Conservation (phyloP, 2,888 invertebrate genomes). For the Mythimna lalbum region DNA sequence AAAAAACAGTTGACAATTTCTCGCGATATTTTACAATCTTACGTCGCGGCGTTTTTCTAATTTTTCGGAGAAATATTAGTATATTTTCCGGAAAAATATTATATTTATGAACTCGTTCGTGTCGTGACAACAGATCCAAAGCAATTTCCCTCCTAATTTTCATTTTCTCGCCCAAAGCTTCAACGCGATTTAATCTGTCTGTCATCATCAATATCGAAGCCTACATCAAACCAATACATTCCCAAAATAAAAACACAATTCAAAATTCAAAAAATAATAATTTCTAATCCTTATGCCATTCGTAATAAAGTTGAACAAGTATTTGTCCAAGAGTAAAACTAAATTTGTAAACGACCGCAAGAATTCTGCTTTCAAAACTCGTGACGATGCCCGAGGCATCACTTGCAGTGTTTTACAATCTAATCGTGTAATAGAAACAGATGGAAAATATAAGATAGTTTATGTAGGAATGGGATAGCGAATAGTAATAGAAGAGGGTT, state of each 20-base stretch:
- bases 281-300: slow-evolving; percentile 55
- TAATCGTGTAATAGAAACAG: slow-evolving; percentile 79
- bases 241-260: slow-evolving; percentile 57
- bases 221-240: slow-evolving; percentile 79
- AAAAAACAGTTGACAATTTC: too few relatives aligned
- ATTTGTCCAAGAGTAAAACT: slow-evolving; percentile 33
- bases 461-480: slow-evolving; percentile 71
- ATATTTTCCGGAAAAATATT: too few relatives aligned
- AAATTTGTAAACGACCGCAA: slow-evolving; percentile 68
- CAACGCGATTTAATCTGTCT: slow-evolving; percentile 81
- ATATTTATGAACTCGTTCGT: slow-evolving; percentile 16
- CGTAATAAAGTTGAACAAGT: slow-evolving; percentile 18
- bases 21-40: too few relatives aligned
- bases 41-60: too few relatives aligned
- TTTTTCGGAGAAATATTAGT: too few relatives aligned
- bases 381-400: slow-evolving; percentile 78
- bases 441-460: slow-evolving; percentile 50
- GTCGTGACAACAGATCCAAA: slow-evolving; percentile 17
- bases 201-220: slow-evolving; percentile 81
- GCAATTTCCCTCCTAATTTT: slow-evolving; percentile 70
- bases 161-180: slow-evolving; percentile 83
- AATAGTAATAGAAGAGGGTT: slow-evolving; percentile 82
- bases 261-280: slow-evolving; percentile 22
- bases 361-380: slow-evolving; percentile 83
- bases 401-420: slow-evolving; percentile 75